Evolutionary conservation across 1,140 invertebrate genomes (phyloP), one percentile per base, ranked within the genome.

Genomic region (Tenebrio molitor): DNA sequence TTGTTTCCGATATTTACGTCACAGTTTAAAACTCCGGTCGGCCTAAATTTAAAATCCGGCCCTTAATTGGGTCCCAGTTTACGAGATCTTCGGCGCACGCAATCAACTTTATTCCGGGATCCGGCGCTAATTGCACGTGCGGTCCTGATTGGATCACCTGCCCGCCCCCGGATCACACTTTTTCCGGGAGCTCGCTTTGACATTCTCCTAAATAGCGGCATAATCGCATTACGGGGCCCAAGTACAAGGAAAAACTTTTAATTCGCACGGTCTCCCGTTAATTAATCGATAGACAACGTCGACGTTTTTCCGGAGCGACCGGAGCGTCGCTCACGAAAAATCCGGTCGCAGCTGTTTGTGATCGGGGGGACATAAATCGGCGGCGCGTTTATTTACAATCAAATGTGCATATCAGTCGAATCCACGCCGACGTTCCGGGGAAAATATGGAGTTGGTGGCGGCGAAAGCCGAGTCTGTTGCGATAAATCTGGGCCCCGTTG

Each of bases 321-420:
- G 4, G 4, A 4, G 29, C 10, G 29, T 33, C 29, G 29, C 4
- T 33, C n/a, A 33, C 29, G 10, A 10, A 33, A 4, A 4, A 50
- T 46, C 42, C 14, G 44, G 15, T 1, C 29, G 29, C 10, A 10
- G 10, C 29, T 33, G 4, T 33, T 33, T 33, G 4, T 33, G 29
- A 4, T 4, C 29, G 4, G 4, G 10, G 29, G 10, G 29, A 33
- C 29, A 33, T 33, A 33, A 33, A 33, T 33, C 17, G 15, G 17
- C 19, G n/a, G n/a, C n/a, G n/a, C n/a, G n/a, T 39, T 39, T 39
- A 39, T 39, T 39, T 39, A n/a, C 5, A 39, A 58, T 58, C 50
- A 25, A 58, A 58, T 25, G 29, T 58, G 50, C 50, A 58, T 58
- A 58, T 29, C 50, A 58, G 23, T 23, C 42, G 42, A 6, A 46